phyloP scores from a whole-genome alignment of 2,113 vertebrate species.

The Poeciliopsis turrubarensis region DNA sequence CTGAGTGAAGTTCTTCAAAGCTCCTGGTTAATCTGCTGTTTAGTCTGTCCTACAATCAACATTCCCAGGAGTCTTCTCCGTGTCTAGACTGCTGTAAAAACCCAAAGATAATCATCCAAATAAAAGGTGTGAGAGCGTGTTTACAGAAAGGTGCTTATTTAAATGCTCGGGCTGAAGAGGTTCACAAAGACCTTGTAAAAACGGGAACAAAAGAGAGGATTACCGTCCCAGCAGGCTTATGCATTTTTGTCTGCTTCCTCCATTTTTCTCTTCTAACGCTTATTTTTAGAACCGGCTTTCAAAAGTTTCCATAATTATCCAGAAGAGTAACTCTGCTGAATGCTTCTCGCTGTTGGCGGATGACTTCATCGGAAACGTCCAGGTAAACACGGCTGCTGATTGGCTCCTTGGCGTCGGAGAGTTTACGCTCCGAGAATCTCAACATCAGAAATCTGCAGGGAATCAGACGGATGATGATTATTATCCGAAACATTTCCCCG shows the following conservation, averaged over 20 bases:
- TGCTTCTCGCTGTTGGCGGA: slow-evolving; percentile 19
- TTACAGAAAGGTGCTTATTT: slow-evolving; percentile 48
- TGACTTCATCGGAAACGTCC: neutral
- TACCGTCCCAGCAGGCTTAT: slow-evolving; percentile 55
- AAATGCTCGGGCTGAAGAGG: slow-evolving; percentile 44
- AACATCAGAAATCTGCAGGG: neutral
- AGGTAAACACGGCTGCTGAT: neutral
- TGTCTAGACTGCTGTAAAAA: slow-evolving; percentile 75
- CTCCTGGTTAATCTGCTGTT: slow-evolving; percentile 45
- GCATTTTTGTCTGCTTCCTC: slow-evolving; percentile 57
- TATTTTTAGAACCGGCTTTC: slow-evolving; percentile 61
- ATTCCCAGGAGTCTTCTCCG: slow-evolving; percentile 55
- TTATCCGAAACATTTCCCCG: neutral
- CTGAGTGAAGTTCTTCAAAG: slow-evolving; percentile 22
- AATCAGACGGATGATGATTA: neutral
- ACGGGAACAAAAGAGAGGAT: slow-evolving; percentile 56
- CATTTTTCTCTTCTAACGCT: slow-evolving; percentile 35
- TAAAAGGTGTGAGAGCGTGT: slow-evolving; percentile 37
- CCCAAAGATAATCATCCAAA: slow-evolving; percentile 54
- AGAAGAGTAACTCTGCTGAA: slow-evolving; percentile 8
- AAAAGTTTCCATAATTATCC: slow-evolving; percentile 49
- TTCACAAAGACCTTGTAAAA: slow-evolving; percentile 41
- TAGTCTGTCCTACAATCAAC: slow-evolving; percentile 47
- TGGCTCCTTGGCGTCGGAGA: neutral
- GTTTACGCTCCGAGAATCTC: neutral